Base-by-base conservation (phyloP, 2,797 vertebrate genomes). In the Tenualosa thibaudeaui region DNA sequence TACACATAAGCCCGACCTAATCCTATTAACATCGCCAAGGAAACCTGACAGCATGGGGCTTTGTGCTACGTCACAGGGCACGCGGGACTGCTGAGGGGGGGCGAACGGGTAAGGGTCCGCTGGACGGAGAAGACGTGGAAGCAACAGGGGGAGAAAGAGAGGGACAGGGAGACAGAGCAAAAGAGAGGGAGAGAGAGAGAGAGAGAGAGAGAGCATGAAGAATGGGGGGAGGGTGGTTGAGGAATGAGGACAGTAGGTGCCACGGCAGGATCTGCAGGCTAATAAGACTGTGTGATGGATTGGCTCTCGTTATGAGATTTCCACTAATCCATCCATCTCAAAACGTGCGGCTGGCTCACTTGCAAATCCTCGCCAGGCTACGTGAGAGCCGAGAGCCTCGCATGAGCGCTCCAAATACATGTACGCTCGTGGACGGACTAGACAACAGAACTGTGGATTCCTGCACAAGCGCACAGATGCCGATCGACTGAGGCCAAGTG, bases 11-110 rank as follows among this genome's bases (percentile, higher is more conserved):
- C 91, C 91, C 91, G 88, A 83, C 87, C 92, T 95, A 95, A 95
- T 95, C 94, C 94, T 94, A 94, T 95, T 95, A 94, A 93, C 94
- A 94, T 94, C 91, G 91, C 94, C 93, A 92, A 91, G 94, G 93
- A 92, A 94, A 95, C 94, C 91, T 93, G 92, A 92, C 93, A 92
- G 92, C 90, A 90, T 90, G 3, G 86, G 89, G 90, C 22, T 93
- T 93, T 93, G 90, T 89, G 91, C 92, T 92, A 92, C 93, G 91
- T 94, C 94, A 93, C 91, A 87, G 87, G 89, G 68, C 58, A n/a
- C 7, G 40, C 37, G 71, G 71, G 71, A 19, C 37, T 24, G 17
- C 37, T 22, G 17, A 56, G 17, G 71, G 71, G 71, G 46, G 7
- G 46, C 1, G 7, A 46, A 46, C 7, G 9, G 1, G 50, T 24